phyloP scores from a whole-genome alignment of 92 coral and sea anemone species.

The Epizoanthus illoricatus region DNA sequence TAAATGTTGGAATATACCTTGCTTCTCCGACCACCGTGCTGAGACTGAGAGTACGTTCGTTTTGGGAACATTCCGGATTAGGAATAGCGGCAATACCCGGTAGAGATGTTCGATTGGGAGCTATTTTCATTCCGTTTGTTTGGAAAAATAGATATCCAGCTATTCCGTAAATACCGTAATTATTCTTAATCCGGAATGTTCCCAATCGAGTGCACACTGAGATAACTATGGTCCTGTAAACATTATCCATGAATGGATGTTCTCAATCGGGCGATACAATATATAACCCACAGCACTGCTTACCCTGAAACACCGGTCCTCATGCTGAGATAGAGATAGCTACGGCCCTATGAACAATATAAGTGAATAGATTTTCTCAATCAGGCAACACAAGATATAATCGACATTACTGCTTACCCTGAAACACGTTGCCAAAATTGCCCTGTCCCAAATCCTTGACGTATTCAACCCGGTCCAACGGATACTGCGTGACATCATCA shows the following conservation, averaged over 20 bases:
- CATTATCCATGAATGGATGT: neutral
- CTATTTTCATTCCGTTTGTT: too few species aligned
- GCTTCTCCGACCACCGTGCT: too few species aligned
- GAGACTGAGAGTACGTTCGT: too few species aligned
- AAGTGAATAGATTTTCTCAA: neutral
- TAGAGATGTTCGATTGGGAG: too few species aligned
- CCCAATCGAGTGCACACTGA: too few species aligned
- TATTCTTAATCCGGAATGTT: too few species aligned
- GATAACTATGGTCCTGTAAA: too few species aligned
- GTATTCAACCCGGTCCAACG: constrained; percentile 88
- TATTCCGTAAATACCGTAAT: too few species aligned
- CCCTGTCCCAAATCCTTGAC: constrained; percentile 95
- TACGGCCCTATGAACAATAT: neutral
- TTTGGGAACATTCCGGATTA: too few species aligned
- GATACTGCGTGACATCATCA: constrained; percentile 74
- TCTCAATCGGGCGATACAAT: neutral
- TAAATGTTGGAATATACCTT: constrained; percentile 57
- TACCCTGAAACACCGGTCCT: constrained; percentile 93
- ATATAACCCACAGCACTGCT: too few species aligned
- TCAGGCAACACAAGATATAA: too few species aligned
- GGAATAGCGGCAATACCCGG: too few species aligned
- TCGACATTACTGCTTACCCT: constrained; percentile 56
- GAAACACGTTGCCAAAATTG: constrained; percentile 91
- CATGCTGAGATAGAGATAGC: constrained; percentile 82
- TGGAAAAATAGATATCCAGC: neutral